phyloP scores from a whole-genome alignment of 2,888 invertebrate genomes.

The Mesoligia furuncula region DNA sequence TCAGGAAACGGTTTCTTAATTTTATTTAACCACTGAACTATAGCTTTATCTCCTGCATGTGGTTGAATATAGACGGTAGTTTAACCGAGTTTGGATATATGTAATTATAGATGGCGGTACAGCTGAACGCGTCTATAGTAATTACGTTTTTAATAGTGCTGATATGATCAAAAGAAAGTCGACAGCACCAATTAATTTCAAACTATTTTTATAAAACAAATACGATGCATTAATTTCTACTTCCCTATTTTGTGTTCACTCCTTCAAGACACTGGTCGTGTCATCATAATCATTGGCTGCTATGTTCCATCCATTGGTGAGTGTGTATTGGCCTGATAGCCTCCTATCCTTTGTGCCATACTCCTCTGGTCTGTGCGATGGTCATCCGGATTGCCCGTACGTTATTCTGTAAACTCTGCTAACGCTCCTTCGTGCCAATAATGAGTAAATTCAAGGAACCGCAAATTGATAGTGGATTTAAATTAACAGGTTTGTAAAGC shows the following conservation, averaged over 20 bases:
- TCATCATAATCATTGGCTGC: not conserved
- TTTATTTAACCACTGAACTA: slow-evolving; percentile 50
- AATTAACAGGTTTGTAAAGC: slow-evolving; percentile 51
- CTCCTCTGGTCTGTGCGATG: not conserved
- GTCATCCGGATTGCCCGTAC: not conserved
- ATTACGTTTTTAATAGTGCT: slow-evolving; percentile 56
- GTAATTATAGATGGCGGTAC: slow-evolving; percentile 50
- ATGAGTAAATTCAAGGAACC: slow-evolving; percentile 14
- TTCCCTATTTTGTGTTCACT: slow-evolving; percentile 19
- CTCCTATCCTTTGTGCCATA: not conserved
- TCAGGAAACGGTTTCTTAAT: slow-evolving; percentile 69
- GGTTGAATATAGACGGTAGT: slow-evolving; percentile 29
- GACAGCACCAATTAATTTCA: slow-evolving; percentile 50
- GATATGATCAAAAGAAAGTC: slow-evolving; percentile 64
- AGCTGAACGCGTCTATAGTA: slow-evolving; percentile 52
- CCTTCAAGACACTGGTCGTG: slow-evolving; percentile 11
- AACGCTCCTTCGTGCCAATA: slow-evolving; percentile 16
- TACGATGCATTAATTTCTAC: slow-evolving; percentile 13
- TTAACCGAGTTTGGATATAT: slow-evolving; percentile 27
- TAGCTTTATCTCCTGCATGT: slow-evolving; percentile 29
- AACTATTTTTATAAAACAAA: slow-evolving; percentile 51
- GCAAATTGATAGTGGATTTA: slow-evolving; percentile 43
- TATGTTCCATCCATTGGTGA: not conserved
- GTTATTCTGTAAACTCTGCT: not conserved
- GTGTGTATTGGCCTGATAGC: too few relatives aligned